Evolutionary conservation across 2,888 invertebrate genomes (phyloP), one percentile per base, ranked within the genome.

Genomic region (Lomographa bimaculata): DNA sequence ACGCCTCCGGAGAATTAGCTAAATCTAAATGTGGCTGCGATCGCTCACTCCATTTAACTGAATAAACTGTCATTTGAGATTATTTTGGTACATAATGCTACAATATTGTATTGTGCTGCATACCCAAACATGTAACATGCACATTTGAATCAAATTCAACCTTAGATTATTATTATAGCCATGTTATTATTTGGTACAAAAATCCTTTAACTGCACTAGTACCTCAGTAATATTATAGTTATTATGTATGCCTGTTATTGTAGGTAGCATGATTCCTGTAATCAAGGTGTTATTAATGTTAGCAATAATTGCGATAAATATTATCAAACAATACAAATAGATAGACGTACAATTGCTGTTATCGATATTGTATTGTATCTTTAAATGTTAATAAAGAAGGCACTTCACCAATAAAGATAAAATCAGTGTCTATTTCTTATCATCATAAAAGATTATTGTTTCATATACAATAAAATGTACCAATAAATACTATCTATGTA

Each of bases 241-340:
- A n/a, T n/a, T n/a, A n/a, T n/a, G n/a, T n/a, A n/a, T n/a, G n/a
- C n/a, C n/a, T n/a, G n/a, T n/a, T n/a, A 26, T 46, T 61, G 62
- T 60, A 60, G 50, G 48, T 49, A 46, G 55, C 43, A 34, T 35
- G 36, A 59, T 57, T 51, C 43, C 47, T 52, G 55, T 61, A 78
- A 79, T 77, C 73, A 68, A 63, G 60, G 71, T 67, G 60, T 61
- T 68, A 54, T 54, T 54, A 60, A 55, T 60, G 70, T 71, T 78
- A 75, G 67, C 64, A 76, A 76, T 78, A 74, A 80, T 74, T 71
- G 61, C 63, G 76, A 85, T 86, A 79, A 71, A 64, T 67, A 65
- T 78, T 84, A 86, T 85, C 85, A 70, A 82, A 83, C 79, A 85
- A 85, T 83, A 83, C 80, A 75, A 79, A 79, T 69, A 78, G 67